Conservation (phyloP, 2,888 invertebrate species). For the Nectonema munidae region DNA sequence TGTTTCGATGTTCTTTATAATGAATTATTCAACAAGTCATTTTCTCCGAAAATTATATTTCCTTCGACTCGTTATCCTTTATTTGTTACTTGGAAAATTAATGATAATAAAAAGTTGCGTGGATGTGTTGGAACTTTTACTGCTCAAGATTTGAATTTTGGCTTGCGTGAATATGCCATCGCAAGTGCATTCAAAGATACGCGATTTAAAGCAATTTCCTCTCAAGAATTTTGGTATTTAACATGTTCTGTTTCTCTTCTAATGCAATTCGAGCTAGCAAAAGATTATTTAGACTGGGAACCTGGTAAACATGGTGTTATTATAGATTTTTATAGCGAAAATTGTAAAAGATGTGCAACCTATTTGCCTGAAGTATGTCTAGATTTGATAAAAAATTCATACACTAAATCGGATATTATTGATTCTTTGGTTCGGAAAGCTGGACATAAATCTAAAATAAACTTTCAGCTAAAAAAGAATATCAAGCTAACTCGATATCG, state of each 20-base stretch:
- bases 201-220: slow-evolving; percentile 65
- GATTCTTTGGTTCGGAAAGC: slow-evolving; percentile 85
- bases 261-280: slow-evolving; percentile 72
- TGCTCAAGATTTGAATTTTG: slow-evolving; percentile 66
- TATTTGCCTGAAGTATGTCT: slow-evolving; percentile 88
- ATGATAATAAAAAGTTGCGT: slow-evolving; percentile 60
- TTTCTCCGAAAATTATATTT: too few relatives aligned
- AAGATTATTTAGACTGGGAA: slow-evolving; percentile 81
- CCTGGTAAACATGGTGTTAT: slow-evolving; percentile 71
- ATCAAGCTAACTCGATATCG: too few relatives aligned
- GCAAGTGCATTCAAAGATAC: slow-evolving; percentile 89
- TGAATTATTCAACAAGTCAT: slow-evolving; percentile 61
- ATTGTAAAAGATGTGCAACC: slow-evolving; percentile 70
- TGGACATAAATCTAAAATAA: slow-evolving; percentile 56
- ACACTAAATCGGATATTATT: slow-evolving; percentile 79
- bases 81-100: slow-evolving; percentile 97
- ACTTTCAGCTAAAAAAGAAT: slow-evolving; percentile 48
- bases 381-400: too few relatives aligned
- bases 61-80: too few relatives aligned
- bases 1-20: slow-evolving; percentile 92
- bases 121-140: slow-evolving; percentile 98
- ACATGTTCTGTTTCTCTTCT: slow-evolving; percentile 81
- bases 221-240: slow-evolving; percentile 61
- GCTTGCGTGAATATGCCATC: slow-evolving; percentile 72
- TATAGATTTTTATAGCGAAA: slow-evolving; percentile 78